Percentiles rank a stretch among this genome's conserved stretches.
phyloP scores from a whole-genome alignment of 2,113 vertebrate genomes.

The Tragulus kanchil region DNA sequence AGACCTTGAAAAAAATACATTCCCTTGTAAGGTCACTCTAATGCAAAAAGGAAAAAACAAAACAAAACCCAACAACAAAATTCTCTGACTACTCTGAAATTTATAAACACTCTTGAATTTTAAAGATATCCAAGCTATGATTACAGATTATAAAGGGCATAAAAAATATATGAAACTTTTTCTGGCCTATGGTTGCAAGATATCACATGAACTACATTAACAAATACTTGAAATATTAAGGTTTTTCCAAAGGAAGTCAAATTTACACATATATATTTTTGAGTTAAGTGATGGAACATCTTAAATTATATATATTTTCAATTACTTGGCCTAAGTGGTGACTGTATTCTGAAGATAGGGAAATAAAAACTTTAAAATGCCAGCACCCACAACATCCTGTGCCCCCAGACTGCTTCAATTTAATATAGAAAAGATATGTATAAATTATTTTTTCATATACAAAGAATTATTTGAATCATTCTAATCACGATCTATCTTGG shows the following conservation, averaged over 20 bases:
- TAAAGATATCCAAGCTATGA: neutral
- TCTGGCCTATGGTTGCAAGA: neutral
- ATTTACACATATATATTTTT: slow-evolving; percentile 49
- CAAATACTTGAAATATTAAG: slow-evolving; percentile 8
- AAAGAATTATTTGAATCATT: slow-evolving; percentile 53
- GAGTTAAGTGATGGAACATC: slow-evolving; percentile 37
- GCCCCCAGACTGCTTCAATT: slow-evolving; percentile 22
- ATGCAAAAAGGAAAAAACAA: neutral
- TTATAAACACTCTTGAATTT: neutral
- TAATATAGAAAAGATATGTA: slow-evolving; percentile 19
- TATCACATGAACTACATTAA: neutral
- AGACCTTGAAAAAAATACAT: neutral
- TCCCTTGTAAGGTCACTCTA: neutral
- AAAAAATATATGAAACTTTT: slow-evolving; percentile 2
- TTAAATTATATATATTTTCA: slow-evolving; percentile 7
- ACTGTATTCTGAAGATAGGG: neutral
- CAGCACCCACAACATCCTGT: slow-evolving; percentile 7
- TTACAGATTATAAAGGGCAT: slow-evolving; percentile 6
- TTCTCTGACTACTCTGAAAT: neutral
- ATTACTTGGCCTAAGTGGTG: slow-evolving; percentile 23
- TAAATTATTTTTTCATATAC: slow-evolving; percentile 52
- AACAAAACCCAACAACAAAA: neutral
- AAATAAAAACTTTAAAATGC: slow-evolving; percentile 65
- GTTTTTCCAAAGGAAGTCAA: slow-evolving; percentile 20
- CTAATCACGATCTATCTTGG: slow-evolving; percentile 28